Evolutionary conservation across 2,888 invertebrate genomes (phyloP).

Genomic region (Tricholauxania praeusta): DNA sequence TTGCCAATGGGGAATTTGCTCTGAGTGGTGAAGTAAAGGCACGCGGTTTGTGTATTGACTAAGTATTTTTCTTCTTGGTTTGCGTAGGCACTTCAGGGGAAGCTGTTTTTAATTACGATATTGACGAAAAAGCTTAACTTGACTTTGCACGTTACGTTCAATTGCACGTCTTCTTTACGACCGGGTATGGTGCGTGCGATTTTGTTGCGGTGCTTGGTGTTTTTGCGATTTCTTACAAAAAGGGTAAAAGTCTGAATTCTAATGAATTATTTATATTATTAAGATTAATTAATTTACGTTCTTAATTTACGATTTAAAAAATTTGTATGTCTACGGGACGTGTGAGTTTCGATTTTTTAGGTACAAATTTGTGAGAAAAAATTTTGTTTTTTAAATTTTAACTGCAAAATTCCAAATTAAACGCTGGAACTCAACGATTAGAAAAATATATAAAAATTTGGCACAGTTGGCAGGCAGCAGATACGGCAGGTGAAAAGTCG

Average conservation of each 20-base stretch:
- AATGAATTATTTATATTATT: neutral
- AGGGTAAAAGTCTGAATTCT: no score
- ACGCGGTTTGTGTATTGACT: conserved; percentile 23
- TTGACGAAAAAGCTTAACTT: no score
- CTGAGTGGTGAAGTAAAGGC: conserved; percentile 15
- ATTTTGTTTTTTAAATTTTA: neutral
- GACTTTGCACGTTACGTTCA: no score
- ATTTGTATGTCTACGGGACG: conserved; percentile 32
- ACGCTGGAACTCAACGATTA: conserved; percentile 14
- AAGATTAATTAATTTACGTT: conserved; percentile 21
- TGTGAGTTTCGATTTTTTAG: conserved; percentile 29
- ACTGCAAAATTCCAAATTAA: no score
- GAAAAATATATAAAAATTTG: conserved; percentile 18
- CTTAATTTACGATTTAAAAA: conserved; percentile 16
- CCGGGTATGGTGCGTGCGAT: no score
- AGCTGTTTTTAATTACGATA: conserved; percentile 6
- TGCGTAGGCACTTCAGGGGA: conserved; percentile 32
- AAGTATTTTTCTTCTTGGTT: neutral
- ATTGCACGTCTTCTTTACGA: no score
- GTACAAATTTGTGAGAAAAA: conserved; percentile 30
- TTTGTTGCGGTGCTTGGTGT: no score
- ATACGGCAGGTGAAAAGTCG: neutral
- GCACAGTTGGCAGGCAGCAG: conserved; percentile 13
- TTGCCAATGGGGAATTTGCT: neutral
- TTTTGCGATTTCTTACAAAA: conserved; percentile 16